phyloP scores from a whole-genome alignment of 2,888 invertebrate genomes.

The Polydrusus cervinus region DNA sequence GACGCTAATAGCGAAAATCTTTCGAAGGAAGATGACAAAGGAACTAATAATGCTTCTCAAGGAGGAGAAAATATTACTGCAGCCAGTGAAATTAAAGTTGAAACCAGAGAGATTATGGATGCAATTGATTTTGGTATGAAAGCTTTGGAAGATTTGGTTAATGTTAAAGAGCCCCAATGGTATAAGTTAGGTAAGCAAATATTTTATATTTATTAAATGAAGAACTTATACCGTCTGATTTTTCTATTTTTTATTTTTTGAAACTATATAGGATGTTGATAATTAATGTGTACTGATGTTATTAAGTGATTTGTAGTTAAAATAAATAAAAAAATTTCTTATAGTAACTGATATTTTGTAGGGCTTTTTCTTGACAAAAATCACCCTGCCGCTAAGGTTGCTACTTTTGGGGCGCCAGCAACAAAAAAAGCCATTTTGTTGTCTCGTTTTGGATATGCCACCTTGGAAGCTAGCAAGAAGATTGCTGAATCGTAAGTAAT shows the following conservation, averaged over 20 bases:
- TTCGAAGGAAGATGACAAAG: slow-evolving; percentile 22
- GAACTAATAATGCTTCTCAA: slow-evolving; percentile 14
- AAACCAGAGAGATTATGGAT: slow-evolving; percentile 74
- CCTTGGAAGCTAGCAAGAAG: slow-evolving; percentile 78
- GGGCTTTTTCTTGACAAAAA: slow-evolving; percentile 78
- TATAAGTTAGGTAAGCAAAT: slow-evolving; percentile 75
- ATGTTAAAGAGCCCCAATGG: slow-evolving; percentile 75
- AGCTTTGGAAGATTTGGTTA: slow-evolving; percentile 79
- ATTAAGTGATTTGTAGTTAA: too few relatives aligned
- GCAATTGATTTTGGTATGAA: slow-evolving; percentile 81
- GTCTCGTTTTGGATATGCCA: slow-evolving; percentile 80
- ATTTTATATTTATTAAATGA: not conserved
- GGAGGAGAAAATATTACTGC: not conserved
- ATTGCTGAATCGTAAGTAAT: slow-evolving; percentile 75
- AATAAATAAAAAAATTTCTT: too few relatives aligned
- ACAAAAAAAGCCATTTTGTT: slow-evolving; percentile 76
- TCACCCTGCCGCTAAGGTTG: slow-evolving; percentile 81
- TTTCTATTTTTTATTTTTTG: too few relatives aligned
- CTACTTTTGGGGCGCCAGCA: slow-evolving; percentile 80
- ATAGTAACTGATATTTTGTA: slow-evolving; percentile 63
- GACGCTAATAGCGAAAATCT: not conserved
- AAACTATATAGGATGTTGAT: too few relatives aligned
- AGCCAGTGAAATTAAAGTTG: slow-evolving; percentile 46
- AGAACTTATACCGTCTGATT: too few relatives aligned
- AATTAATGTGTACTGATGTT: too few relatives aligned